Conservation (phyloP, 1,140 invertebrate species). For the Pachypsylla venusta region DNA sequence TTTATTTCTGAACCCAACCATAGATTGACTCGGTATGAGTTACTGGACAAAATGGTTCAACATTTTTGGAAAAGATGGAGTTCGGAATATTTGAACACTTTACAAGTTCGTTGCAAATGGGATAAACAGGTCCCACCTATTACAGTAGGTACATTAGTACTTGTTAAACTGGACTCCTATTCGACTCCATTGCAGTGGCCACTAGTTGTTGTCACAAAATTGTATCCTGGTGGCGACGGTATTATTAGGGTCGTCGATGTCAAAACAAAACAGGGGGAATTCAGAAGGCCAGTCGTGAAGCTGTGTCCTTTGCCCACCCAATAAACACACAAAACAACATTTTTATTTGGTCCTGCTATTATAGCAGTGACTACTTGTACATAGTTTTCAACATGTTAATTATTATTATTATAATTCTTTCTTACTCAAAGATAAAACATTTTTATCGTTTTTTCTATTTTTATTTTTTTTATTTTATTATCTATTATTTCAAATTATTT, state of each 20-base stretch:
- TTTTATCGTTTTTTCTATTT: too few relatives aligned
- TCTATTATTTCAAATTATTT: too few relatives aligned
- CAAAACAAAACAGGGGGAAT: neutral
- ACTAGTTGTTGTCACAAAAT: neutral
- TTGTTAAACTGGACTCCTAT: conserved; percentile 16
- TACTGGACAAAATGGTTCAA: conserved; percentile 25
- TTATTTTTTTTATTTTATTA: too few relatives aligned
- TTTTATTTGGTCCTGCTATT: too few relatives aligned
- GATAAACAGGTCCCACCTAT: neutral
- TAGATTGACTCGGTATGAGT: conserved; percentile 20
- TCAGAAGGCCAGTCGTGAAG: too few relatives aligned
- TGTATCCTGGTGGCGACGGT: neutral
- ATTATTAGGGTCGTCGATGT: neutral
- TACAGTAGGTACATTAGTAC: neutral
- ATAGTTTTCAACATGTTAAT: too few relatives aligned
- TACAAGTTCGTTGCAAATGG: conserved; percentile 19
- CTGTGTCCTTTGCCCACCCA: too few relatives aligned
- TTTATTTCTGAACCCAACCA: conserved; percentile 5
- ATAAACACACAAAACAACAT: too few relatives aligned
- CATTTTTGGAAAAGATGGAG: conserved; percentile 26
- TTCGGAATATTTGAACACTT: conserved; percentile 16
- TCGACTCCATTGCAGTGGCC: too few relatives aligned
- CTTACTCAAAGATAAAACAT: too few relatives aligned
- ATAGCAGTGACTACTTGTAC: too few relatives aligned
- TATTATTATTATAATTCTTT: too few relatives aligned